phyloP scores from a whole-genome alignment of 2,797 vertebrate species.

The Alcedo atthis region DNA sequence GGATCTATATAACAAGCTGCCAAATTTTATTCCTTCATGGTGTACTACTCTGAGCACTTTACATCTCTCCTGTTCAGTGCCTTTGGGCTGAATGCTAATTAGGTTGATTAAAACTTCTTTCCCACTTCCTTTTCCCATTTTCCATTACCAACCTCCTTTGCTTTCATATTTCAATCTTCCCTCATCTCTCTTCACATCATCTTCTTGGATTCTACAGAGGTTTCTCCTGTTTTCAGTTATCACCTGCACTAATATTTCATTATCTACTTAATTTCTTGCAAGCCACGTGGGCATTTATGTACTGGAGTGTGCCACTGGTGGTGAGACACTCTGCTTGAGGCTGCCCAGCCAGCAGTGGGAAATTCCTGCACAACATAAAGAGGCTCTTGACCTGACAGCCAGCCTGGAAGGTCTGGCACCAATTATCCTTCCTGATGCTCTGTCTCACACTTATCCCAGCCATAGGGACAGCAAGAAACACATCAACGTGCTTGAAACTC shows the following conservation, averaged over 20 bases:
- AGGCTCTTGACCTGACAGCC: not conserved
- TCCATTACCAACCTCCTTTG: not conserved
- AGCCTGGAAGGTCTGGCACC: not conserved
- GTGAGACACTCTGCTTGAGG: not conserved
- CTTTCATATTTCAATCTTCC: not conserved
- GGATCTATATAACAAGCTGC: not conserved
- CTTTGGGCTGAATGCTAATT: not conserved
- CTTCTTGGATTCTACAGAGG: not conserved
- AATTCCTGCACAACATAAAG: not conserved
- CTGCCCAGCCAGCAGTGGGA: not conserved
- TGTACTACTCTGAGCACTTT: not conserved
- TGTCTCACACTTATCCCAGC: not conserved
- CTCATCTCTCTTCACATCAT: not conserved
- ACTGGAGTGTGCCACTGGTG: not conserved
- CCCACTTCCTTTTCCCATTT: not conserved
- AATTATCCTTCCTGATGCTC: not conserved
- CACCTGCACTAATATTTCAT: not conserved
- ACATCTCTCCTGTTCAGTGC: not conserved
- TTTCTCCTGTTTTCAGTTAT: not conserved
- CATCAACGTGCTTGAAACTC: not conserved
- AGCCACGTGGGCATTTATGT: not conserved
- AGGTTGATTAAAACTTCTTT: not conserved
- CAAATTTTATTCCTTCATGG: not conserved
- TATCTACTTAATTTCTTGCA: not conserved
- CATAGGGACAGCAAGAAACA: not conserved